Percentiles rank a stretch among this genome's conserved stretches.
Conservation (phyloP, 2,113 vertebrate species). For the Odocoileus virginianus region DNA sequence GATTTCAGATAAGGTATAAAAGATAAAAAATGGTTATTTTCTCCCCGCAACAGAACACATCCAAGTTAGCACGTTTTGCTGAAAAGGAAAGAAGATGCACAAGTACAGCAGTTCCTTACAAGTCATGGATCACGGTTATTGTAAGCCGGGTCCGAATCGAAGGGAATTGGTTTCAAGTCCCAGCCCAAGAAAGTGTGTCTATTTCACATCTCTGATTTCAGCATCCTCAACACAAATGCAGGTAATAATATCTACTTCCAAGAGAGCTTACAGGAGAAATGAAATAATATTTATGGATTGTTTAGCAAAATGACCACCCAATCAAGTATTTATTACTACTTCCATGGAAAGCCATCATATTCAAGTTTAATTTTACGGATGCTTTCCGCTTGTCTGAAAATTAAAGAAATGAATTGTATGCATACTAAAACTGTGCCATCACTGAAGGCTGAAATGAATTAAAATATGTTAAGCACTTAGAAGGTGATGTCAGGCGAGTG, state of each 20-base stretch:
- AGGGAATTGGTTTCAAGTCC: background rate
- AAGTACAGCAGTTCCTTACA: background rate
- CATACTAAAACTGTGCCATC: constrained; percentile 29
- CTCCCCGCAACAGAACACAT: background rate
- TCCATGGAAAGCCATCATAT: background rate
- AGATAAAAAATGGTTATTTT: constrained; percentile 3
- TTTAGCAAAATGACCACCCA: constrained; percentile 30
- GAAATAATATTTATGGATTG: background rate
- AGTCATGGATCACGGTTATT: background rate
- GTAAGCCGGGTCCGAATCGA: background rate
- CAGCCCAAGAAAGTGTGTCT: background rate
- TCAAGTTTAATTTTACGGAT: background rate
- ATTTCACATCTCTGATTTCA: background rate
- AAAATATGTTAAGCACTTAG: background rate
- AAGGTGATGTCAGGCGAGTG: no score
- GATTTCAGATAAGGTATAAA: background rate
- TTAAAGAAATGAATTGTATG: constrained; percentile 1
- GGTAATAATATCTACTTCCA: background rate
- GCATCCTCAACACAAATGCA: background rate
- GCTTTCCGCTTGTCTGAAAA: constrained; percentile 32
- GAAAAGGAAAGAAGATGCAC: background rate
- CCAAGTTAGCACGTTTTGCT: background rate
- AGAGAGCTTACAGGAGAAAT: background rate
- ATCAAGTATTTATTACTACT: constrained; percentile 16
- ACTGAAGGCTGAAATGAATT: constrained; percentile 5